phyloP scores from a whole-genome alignment of 2,888 invertebrate genomes.

The Drosophila pseudotalamancana region DNA sequence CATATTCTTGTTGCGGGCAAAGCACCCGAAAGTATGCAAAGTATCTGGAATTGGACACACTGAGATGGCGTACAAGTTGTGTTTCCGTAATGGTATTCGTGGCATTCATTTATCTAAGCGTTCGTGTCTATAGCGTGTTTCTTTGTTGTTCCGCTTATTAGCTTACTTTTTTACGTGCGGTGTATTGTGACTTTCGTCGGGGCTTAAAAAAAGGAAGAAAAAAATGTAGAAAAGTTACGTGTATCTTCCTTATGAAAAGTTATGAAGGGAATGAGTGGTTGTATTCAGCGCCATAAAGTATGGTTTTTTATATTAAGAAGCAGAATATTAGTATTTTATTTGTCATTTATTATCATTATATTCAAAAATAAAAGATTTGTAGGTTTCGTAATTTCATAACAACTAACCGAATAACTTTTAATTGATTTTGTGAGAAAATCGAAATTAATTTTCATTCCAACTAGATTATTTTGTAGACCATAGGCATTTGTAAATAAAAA shows the following conservation, averaged over 20 bases:
- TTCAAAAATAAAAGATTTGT: slow-evolving; percentile 15
- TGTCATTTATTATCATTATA: slow-evolving; percentile 80
- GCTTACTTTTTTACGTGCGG: slow-evolving; percentile 63
- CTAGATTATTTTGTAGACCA: neutral
- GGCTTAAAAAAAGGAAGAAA: slow-evolving; percentile 15
- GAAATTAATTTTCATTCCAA: neutral
- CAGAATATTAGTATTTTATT: slow-evolving; percentile 67
- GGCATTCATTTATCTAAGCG: slow-evolving; percentile 77
- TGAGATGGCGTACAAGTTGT: slow-evolving; percentile 17
- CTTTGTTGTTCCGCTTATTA: slow-evolving; percentile 68
- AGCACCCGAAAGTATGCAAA: slow-evolving; percentile 66
- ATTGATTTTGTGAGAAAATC: neutral
- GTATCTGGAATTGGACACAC: slow-evolving; percentile 53
- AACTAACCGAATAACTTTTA: slow-evolving; percentile 10
- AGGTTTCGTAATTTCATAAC: neutral
- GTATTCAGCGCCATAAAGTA: slow-evolving; percentile 58
- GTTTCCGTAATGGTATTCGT: slow-evolving; percentile 49
- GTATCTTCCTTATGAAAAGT: slow-evolving; percentile 28
- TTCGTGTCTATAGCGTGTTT: slow-evolving; percentile 64
- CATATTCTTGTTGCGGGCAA: slow-evolving; percentile 39
- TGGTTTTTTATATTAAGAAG: slow-evolving; percentile 70
- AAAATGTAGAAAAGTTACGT: slow-evolving; percentile 23
- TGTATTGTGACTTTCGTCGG: slow-evolving; percentile 29
- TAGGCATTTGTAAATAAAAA: too few species aligned
- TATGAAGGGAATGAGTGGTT: slow-evolving; percentile 14